Evolutionary conservation across 2,797 vertebrate species (phyloP), one percentile per base, ranked within the genome.

Genomic region (Acomys russatus): DNA sequence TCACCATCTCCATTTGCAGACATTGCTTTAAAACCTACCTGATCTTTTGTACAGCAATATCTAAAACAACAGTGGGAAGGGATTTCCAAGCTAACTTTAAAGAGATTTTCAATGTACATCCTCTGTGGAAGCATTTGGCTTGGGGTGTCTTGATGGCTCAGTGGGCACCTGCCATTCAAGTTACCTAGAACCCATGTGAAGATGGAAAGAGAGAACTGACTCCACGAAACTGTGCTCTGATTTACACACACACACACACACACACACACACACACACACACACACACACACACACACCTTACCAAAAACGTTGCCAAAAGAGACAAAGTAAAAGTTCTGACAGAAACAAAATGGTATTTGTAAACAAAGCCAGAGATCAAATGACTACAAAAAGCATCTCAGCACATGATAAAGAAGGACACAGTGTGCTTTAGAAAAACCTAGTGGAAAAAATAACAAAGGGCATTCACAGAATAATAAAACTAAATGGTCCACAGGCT

Each of bases 301-400:
- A 59, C 71, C 20, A 78, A 96, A 95, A 90, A 49, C 2, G 17
- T 18, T 76, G 66, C 20, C 79, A 88, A 88, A 93, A 49, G 51
- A 15, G 66, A 94, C 54, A 30, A 78, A 8, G 68, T 71, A 77
- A 92, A 88, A 91, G 33, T 77, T 91, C 18, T 82, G 15, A 49
- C 5, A 30, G 12, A 73, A 92, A 77, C 12, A 96, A 91, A 93
- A 44, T 59, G 4, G 78, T 38, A 68, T 49, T 85, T 0, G 0
- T 70, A 68, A 70, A 54, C 66, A 94, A 92, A 85, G 22, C 30
- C 77, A 85, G 70, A 94, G 78, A 71, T 49, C 70, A 85, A 96
- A 74, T 12, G 51, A 91, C 5, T 18, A 28, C 49, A 93, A 88
- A 84, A 90, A 49, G 54, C 86, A 63, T 89, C 91, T 49, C 44